Evolutionary conservation across 1,140 invertebrate genomes (phyloP), one percentile per base, ranked within the genome.

Genomic region (Maconellicoccus hirsutus): DNA sequence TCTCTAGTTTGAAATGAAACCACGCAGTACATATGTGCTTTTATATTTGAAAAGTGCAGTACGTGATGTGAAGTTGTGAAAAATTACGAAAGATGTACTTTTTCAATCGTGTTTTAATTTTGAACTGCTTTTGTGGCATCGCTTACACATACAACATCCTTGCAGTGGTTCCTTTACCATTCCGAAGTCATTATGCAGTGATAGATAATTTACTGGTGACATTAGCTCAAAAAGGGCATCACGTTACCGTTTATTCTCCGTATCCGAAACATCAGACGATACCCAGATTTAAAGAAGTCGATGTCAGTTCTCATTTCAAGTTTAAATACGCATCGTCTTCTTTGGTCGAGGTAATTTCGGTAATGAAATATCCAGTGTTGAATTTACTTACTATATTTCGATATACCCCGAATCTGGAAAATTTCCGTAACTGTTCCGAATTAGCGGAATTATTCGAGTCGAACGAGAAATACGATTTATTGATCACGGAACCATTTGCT

Each of bases 281-380:
- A 1, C 75, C 78, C 3, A 85, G 85, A 74, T 84, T 83, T 39
- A 79, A 75, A 7, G 83, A 86, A 73, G 74, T 84, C 16, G 73
- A 71, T 27, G 69, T 77, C 21, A 73, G 72, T 26, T 61, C 77
- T 4, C 74, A 69, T 25, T 66, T 66, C 61, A 26, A 4, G 3
- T 52, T 52, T 16, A 52, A 8, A 6, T 8, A 8, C 42, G 12
- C 3, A 2, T 4, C 3, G 42, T n/a, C n/a, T 16, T 19, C 42
- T 16, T 8, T 52, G n/a, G 42, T 8, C 10, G 42, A 52, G 42
- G 2, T 52, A 3, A 3, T 16, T 3, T 3, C 3, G 6, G 2
- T 6, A 19, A 3, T 16, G n/a, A 16, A 52, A 8, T 8, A 2
- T 16, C 42, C 10, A 16, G 6, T 16, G 6, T 8, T 6, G n/a